Conservation (phyloP, 1,140 invertebrate species). For the Zaprionus tsacasi region DNA sequence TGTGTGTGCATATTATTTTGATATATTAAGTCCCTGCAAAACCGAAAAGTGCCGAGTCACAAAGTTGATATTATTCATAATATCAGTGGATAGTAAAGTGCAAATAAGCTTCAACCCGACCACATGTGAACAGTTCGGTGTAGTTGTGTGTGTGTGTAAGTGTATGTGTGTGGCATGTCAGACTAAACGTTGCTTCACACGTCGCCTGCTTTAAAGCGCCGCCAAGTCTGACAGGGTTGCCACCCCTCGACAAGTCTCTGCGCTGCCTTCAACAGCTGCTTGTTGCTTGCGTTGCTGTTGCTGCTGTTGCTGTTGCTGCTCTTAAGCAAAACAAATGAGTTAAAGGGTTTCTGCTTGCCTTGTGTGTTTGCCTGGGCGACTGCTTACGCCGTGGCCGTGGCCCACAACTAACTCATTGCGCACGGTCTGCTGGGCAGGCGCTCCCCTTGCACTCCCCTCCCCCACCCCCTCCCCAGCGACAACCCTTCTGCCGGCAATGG, state of each 20-base stretch:
- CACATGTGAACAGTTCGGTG: conserved; percentile 46
- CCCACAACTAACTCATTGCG: conserved; percentile 71
- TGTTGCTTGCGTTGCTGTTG: conserved; percentile 20
- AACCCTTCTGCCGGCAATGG: conserved; percentile 35
- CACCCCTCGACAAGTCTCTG: conserved; percentile 5
- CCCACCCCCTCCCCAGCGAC: not conserved
- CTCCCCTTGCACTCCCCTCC: not conserved
- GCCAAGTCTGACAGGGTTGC: conserved; percentile 3
- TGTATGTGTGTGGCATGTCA: conserved; percentile 34
- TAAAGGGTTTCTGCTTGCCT: conserved; percentile 75
- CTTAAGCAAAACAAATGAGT: conserved; percentile 80
- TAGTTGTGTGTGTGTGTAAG: conserved; percentile 14
- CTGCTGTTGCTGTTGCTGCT: conserved; percentile 9
- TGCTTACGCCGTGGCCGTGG: conserved; percentile 43
- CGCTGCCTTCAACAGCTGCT: conserved; percentile 30
- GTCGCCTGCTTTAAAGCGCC: conserved; percentile 64
- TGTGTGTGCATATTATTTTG: conserved; percentile 45
- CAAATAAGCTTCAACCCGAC: conserved; percentile 39
- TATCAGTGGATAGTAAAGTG: conserved; percentile 41
- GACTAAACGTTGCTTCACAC: conserved; percentile 75
- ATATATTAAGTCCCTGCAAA: conserved; percentile 34
- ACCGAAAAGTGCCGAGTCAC: conserved; percentile 62
- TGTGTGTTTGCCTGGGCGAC: conserved; percentile 40
- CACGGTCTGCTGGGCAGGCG: conserved; percentile 70
- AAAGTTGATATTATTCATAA: conserved; percentile 69